Evolutionary conservation across 2,797 vertebrate species (phyloP).

Genomic region (Chromobotia macracanthus): DNA sequence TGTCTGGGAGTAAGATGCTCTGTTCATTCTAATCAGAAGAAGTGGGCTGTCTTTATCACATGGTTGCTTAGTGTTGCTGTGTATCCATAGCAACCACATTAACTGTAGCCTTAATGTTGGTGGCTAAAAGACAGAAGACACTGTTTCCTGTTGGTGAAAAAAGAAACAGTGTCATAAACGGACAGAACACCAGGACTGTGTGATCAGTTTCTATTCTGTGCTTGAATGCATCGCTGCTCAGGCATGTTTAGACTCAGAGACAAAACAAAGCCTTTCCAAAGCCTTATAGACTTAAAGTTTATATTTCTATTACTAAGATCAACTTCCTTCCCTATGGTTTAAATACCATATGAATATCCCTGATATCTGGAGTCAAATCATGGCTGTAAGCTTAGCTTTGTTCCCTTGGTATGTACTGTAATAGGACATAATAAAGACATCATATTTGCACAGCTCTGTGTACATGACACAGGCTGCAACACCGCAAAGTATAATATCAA

Average conservation of each 20-base stretch:
- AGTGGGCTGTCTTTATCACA: conserved; percentile 55
- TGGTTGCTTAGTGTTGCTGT: conserved; percentile 54
- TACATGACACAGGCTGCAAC: not conserved
- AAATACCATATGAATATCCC: not conserved
- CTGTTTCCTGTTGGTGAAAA: no score
- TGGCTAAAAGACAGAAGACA: conserved; percentile 11
- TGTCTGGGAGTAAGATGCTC: conserved; percentile 11
- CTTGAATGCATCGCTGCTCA: conserved; percentile 62
- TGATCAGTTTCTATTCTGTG: conserved; percentile 74
- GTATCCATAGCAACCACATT: conserved; percentile 62
- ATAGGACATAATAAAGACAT: not conserved
- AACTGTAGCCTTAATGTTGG: conserved; percentile 55
- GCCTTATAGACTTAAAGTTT: not conserved
- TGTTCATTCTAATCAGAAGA: conserved; percentile 53
- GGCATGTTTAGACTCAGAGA: conserved; percentile 45
- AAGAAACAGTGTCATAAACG: conserved; percentile 11
- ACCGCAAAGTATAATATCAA: not conserved
- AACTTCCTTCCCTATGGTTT: no score
- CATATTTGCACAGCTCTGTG: not conserved
- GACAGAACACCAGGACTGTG: conserved; percentile 58
- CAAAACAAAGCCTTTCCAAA: not conserved
- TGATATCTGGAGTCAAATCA: not conserved
- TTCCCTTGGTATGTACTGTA: no score
- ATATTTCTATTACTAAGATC: no score
- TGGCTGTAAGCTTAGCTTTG: not conserved